These are phyloP conservation scores for Gnatocerus cornutus DNA, from an alignment of 2,888 invertebrate species.

Conservation along the genomic window DNA sequence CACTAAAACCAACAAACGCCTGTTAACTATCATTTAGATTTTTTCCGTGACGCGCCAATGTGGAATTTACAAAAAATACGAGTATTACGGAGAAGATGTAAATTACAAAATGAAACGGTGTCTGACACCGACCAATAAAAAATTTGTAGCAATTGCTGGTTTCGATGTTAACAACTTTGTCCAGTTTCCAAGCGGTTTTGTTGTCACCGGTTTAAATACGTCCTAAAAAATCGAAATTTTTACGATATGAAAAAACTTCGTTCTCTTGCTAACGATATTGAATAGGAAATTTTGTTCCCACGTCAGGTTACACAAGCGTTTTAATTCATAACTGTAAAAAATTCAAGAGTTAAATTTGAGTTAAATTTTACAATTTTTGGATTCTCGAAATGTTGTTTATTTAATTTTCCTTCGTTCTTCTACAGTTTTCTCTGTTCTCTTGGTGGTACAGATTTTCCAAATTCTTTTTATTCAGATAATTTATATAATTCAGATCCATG, in stretches of 20 bases:
- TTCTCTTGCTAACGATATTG: not conserved
- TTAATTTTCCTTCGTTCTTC: too few relatives aligned
- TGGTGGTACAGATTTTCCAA: too few relatives aligned
- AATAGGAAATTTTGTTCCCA: not conserved
- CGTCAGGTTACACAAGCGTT: too few relatives aligned
- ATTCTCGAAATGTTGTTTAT: too few relatives aligned
- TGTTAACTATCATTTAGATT: slow-evolving; percentile 34
- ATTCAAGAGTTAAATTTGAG: too few relatives aligned
- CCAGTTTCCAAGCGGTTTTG: slow-evolving; percentile 26
- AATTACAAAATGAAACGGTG: slow-evolving; percentile 42
- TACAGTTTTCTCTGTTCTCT: too few relatives aligned
- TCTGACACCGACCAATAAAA: slow-evolving; percentile 36
- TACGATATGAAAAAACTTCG: not conserved
- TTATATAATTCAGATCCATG: too few relatives aligned
- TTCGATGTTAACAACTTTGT: slow-evolving; percentile 35
- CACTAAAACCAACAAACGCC: slow-evolving; percentile 38
- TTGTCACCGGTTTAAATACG: slow-evolving; percentile 18
- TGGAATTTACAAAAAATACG: slow-evolving; percentile 16
- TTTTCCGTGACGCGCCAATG: slow-evolving; percentile 13
- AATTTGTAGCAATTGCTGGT: slow-evolving; percentile 36
- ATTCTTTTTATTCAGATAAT: too few relatives aligned
- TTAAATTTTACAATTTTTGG: too few relatives aligned
- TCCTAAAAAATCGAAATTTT: slow-evolving; percentile 1
- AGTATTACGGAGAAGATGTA: slow-evolving; percentile 35
- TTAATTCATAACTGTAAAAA: too few relatives aligned